Evolutionary conservation across 2,113 vertebrate genomes (phyloP).

Genomic region (Sigmodon hispidus): DNA sequence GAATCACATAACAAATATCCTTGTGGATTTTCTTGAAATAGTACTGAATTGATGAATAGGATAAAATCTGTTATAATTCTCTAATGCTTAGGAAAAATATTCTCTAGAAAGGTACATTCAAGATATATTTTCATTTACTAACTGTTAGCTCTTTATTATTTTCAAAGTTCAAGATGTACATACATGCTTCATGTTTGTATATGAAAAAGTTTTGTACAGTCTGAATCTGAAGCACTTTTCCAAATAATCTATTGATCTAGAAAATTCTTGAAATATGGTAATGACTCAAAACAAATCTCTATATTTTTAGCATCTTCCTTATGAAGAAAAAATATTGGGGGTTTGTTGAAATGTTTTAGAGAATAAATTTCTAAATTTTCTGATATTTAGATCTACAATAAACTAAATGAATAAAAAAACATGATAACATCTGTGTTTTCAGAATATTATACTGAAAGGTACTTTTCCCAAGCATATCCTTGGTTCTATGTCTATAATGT

Average conservation of each 20-base stretch:
- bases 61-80: background rate
- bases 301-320: background rate
- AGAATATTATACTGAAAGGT: background rate
- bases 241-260: background rate
- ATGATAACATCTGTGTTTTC: background rate
- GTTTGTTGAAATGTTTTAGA: background rate
- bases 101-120: background rate
- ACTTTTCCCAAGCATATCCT: background rate
- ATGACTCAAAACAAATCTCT: background rate
- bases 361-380: background rate
- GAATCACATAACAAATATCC: background rate
- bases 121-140: background rate
- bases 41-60: constrained; percentile 18
- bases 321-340: background rate
- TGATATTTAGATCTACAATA: background rate
- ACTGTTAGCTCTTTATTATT: background rate
- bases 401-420: background rate
- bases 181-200: background rate
- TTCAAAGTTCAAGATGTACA: background rate
- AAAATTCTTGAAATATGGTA: background rate
- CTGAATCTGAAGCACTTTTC: background rate
- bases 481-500: background rate
- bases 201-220: background rate
- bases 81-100: background rate
- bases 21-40: background rate